Evolutionary conservation across 1,140 invertebrate species (phyloP), one percentile per base, ranked within the genome.

Genomic region (Oryctes rhinoceros): DNA sequence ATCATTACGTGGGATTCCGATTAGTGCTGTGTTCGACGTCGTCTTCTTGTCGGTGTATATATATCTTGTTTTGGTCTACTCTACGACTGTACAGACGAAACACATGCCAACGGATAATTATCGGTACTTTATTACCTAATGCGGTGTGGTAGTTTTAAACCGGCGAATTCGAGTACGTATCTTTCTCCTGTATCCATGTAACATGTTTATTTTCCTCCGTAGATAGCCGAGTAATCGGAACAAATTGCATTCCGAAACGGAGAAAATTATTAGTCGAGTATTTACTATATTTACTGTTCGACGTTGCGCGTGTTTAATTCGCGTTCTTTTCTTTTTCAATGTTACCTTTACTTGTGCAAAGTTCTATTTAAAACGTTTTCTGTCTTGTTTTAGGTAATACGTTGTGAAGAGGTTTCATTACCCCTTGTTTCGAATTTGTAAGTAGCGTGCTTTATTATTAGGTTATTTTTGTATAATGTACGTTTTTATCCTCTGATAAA

Each of bases 71-170:
- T 62, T 62, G 5, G 53, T 15, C 20, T 62, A 44, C 9, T 44
- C 39, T 44, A 44, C 39, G 39, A 44, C 1, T 7, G 9, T 10
- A 13, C 65, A 35, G 10, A 35, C 65, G 35, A 30, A 71, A 30
- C 65, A 71, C 65, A 71, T 37, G 65, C 65, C 24, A 71, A 71
- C 65, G 35, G 65, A 71, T 71, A 71, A 71, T 71, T 71, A 71
- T 71, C 65, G 65, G 65, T 71, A 24, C 24, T 71, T 71, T 71
- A 71, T 71, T 71, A 71, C 65, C 65, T 71, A 71, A 71, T 71
- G 65, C 65, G 65, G 24, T 30, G 9, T 9, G 65, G 24, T 24
- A 35, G 35, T 71, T 24, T 71, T 13, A 71, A 71, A 35, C 20
- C 35, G 24, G 65, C 11, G 15, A 71, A 24, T 30, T 71, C 20